These are phyloP conservation scores for Clusia tigrina DNA, from an alignment of 2,888 invertebrate genomes.

Conservation along the genomic window DNA sequence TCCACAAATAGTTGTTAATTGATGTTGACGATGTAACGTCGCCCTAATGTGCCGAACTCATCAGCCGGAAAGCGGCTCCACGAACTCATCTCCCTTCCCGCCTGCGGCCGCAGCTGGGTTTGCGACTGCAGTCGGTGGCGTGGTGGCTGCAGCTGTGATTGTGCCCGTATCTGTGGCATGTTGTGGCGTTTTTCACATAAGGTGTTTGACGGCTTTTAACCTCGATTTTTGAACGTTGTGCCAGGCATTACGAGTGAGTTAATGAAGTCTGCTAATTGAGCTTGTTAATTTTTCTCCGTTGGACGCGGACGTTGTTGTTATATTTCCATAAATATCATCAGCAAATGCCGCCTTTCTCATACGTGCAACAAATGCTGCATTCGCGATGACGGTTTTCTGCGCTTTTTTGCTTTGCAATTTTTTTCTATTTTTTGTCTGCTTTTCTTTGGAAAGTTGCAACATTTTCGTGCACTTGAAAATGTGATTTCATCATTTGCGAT, in stretches of 20 bases:
- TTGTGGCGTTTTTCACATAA: neutral
- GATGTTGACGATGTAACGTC: too few species aligned
- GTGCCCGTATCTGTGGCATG: neutral
- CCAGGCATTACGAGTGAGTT: neutral
- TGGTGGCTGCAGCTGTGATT: neutral
- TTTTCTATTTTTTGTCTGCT: neutral
- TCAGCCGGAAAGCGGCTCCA: neutral
- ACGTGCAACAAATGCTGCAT: too few species aligned
- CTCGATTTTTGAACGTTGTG: slow-evolving; percentile 1
- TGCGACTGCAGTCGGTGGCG: neutral
- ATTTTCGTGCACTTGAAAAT: neutral
- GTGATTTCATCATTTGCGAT: neutral
- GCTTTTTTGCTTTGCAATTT: neutral
- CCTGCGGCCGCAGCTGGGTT: neutral
- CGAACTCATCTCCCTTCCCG: too few species aligned
- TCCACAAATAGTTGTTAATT: too few species aligned
- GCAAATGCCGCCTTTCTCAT: neutral
- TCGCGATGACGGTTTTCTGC: too few species aligned
- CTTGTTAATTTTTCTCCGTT: too few species aligned
- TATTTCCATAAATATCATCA: neutral
- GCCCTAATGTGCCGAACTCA: neutral
- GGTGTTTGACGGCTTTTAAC: slow-evolving; percentile 1
- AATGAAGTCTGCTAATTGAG: neutral
- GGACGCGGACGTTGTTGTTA: too few species aligned
- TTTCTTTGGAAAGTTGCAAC: neutral